Percentiles rank a stretch among this genome's conserved stretches.
Conservation (phyloP, 92 coral and sea anemone genomes). For the Porites rus region DNA sequence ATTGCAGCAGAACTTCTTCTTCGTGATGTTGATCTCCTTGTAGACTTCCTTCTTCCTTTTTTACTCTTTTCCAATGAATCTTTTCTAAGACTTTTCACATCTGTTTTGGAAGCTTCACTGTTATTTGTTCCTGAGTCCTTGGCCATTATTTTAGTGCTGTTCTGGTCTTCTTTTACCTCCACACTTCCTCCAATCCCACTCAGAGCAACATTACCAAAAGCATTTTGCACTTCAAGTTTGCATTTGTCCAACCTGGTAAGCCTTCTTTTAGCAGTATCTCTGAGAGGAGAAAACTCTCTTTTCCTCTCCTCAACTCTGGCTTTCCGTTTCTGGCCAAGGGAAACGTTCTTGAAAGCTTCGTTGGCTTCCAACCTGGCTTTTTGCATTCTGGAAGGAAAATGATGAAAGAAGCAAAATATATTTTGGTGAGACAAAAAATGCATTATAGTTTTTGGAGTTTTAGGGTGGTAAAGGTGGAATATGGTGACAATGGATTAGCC, state of each 20-base stretch:
- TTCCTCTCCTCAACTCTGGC: conserved; percentile 40
- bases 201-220: conserved; percentile 71
- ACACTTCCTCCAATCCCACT: conserved; percentile 7
- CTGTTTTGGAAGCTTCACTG: neutral
- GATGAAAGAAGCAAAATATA: too few species aligned
- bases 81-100: conserved; percentile 8
- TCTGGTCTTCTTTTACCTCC: neutral
- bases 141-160: neutral
- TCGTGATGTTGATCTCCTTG: conserved; percentile 16
- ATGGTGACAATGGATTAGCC: too few species aligned
- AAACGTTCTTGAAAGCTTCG: conserved; percentile 74
- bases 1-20: conserved; percentile 20
- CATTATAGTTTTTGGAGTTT: too few species aligned
- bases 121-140: neutral
- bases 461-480: too few species aligned
- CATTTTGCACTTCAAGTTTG: conserved; percentile 62
- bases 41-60: conserved; percentile 28
- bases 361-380: conserved; percentile 81
- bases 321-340: conserved; percentile 65
- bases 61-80: neutral
- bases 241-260: conserved; percentile 74
- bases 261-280: conserved; percentile 20
- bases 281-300: neutral
- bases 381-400: conserved; percentile 64
- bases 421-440: too few species aligned